Evolutionary conservation across 2,888 invertebrate species (phyloP).

Genomic region (Candidula unifasciata): DNA sequence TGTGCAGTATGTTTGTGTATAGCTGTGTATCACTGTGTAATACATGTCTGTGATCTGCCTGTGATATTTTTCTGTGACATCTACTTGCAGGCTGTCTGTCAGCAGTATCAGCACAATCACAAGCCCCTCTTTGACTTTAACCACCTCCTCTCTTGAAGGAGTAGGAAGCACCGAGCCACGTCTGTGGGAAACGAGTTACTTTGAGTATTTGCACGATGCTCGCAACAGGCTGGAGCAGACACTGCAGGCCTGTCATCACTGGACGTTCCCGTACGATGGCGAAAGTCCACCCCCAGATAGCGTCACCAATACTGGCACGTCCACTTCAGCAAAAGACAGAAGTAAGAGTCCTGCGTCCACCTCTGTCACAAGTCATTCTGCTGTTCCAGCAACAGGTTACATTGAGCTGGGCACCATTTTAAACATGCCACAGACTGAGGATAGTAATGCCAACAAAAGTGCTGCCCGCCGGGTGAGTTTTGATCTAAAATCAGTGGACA

Average conservation of each 20-base stretch:
- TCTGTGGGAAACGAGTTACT: slow-evolving; percentile 70
- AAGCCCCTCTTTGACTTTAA: neutral
- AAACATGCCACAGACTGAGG: neutral
- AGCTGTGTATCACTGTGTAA: neutral
- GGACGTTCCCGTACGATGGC: slow-evolving; percentile 89
- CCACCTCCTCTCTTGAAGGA: neutral
- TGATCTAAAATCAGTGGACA: slow-evolving; percentile 10
- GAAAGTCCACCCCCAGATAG: slow-evolving; percentile 78
- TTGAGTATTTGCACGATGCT: slow-evolving; percentile 88
- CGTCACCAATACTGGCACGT: neutral
- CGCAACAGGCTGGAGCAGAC: slow-evolving; percentile 87
- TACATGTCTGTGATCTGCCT: neutral
- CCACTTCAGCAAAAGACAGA: neutral
- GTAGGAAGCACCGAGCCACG: neutral
- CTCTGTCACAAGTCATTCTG: neutral
- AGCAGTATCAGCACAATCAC: slow-evolving; percentile 20
- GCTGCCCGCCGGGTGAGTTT: slow-evolving; percentile 12
- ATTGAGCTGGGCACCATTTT: slow-evolving; percentile 46
- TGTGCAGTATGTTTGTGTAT: neutral
- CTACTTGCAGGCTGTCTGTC: slow-evolving; percentile 5
- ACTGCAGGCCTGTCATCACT: slow-evolving; percentile 85
- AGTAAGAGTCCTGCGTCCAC: neutral
- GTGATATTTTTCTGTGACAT: neutral
- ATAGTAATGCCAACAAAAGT: neutral
- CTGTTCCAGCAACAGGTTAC: slow-evolving; percentile 30